phyloP scores from a whole-genome alignment of 2,797 vertebrate genomes.

The Poeciliopsis turneri region DNA sequence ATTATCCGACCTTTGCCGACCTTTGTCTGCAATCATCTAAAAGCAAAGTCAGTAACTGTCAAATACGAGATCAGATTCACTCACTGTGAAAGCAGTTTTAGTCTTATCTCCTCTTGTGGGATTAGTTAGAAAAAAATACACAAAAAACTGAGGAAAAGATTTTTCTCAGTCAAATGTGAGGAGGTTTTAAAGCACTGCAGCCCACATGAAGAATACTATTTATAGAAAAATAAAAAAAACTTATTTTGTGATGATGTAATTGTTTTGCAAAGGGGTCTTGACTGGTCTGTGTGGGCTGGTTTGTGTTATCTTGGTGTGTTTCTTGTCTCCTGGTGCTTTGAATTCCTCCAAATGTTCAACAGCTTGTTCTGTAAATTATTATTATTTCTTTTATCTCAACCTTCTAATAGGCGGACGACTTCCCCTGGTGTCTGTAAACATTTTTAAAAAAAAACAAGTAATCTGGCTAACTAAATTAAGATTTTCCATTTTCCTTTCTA shows the following conservation, averaged over 20 bases:
- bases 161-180: neutral
- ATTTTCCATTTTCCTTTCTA: neutral
- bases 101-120: conserved; percentile 10
- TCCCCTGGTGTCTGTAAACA: neutral
- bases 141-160: neutral
- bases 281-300: neutral
- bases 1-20: conserved; percentile 40
- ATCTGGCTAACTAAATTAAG: neutral
- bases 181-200: neutral
- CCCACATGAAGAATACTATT: neutral
- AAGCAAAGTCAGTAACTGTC: conserved; percentile 46
- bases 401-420: neutral
- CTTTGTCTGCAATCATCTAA: conserved; percentile 54
- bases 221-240: no score
- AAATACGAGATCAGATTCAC: conserved; percentile 48
- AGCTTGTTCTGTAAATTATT: neutral
- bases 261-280: neutral
- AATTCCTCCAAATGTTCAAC: neutral
- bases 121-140: conserved; percentile 19
- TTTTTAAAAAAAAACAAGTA: neutral
- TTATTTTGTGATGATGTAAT: neutral
- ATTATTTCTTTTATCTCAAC: neutral
- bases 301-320: neutral
- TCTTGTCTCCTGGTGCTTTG: neutral
- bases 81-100: conserved; percentile 50